A percentile compares a stretch with the other conserved stretches of the same genome.
phyloP scores from a whole-genome alignment of 2,797 vertebrate genomes.

The Sebastes baramenuke region DNA sequence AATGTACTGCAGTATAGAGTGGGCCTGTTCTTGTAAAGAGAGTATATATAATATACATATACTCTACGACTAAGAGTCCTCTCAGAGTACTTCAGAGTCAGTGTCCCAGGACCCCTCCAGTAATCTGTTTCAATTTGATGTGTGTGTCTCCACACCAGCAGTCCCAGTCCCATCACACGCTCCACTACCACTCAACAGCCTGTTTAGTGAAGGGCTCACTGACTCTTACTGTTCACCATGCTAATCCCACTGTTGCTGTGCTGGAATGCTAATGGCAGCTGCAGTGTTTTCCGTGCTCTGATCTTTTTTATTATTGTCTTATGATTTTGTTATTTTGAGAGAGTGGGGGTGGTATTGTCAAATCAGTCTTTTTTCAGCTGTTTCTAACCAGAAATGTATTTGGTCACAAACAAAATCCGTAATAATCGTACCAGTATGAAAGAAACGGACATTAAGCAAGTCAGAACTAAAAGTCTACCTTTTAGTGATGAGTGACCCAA shows the following conservation, averaged over 20 bases:
- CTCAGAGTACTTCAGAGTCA: conserved; percentile 46
- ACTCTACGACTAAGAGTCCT: conserved; percentile 28
- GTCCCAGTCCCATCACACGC: conserved; percentile 66
- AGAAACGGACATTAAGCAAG: conserved; percentile 1
- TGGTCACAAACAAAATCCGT: not conserved
- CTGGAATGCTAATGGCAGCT: conserved; percentile 54
- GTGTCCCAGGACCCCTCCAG: conserved; percentile 63
- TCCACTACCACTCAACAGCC: conserved; percentile 58
- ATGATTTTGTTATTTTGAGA: conserved; percentile 2
- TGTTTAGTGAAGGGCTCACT: conserved; percentile 60
- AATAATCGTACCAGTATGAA: not conserved
- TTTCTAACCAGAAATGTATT: not conserved
- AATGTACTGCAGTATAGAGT: not conserved
- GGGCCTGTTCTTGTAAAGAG: not conserved
- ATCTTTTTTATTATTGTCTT: not conserved
- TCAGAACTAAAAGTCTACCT: not conserved
- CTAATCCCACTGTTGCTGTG: conserved; percentile 54
- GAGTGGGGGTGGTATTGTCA: not conserved
- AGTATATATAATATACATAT: not conserved
- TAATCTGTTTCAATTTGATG: conserved; percentile 75
- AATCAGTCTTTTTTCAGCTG: not conserved
- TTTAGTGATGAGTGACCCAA: not conserved
- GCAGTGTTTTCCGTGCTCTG: conserved; percentile 18
- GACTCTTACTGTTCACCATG: conserved; percentile 52
- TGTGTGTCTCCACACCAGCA: conserved; percentile 58